A percentile compares a stretch with the other conserved stretches of the same genome.
Conservation (phyloP, 2,113 vertebrate genomes). For the Riparia riparia region DNA sequence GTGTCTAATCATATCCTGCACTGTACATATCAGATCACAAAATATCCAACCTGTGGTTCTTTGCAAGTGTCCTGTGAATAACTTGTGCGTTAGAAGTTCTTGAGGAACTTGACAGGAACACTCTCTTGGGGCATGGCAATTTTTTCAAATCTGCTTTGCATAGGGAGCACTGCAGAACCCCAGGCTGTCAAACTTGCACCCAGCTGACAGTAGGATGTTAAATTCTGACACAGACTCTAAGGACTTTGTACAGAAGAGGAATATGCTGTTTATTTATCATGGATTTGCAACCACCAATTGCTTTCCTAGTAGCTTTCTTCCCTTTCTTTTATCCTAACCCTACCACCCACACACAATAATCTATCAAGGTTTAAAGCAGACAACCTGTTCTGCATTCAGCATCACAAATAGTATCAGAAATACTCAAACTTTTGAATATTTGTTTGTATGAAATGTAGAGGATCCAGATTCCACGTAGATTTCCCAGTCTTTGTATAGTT, state of each 20-base stretch:
- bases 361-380: slow-evolving; percentile 24
- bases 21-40: slow-evolving; percentile 42
- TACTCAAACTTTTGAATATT: neutral
- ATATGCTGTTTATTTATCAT: slow-evolving; percentile 64
- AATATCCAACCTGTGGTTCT: slow-evolving; percentile 11
- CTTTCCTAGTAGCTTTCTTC: slow-evolving; percentile 45
- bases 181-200: slow-evolving; percentile 24
- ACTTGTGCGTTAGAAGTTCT: neutral
- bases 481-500: neutral
- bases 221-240: slow-evolving; percentile 32
- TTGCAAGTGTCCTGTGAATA: slow-evolving; percentile 28
- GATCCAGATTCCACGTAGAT: neutral
- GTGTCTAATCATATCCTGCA: slow-evolving; percentile 58
- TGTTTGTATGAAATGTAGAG: neutral
- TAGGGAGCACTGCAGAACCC: neutral
- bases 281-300: slow-evolving; percentile 36
- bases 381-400: slow-evolving; percentile 42
- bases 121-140: neutral
- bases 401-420: slow-evolving; percentile 2
- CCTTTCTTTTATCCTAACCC: slow-evolving; percentile 48
- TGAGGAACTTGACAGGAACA: neutral
- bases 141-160: neutral
- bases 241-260: slow-evolving; percentile 26
- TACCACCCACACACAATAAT: slow-evolving; percentile 50
- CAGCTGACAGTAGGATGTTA: slow-evolving; percentile 28